Percentiles rank a stretch among this genome's conserved stretches.
Conservation (phyloP, 2,888 invertebrate genomes). For the Macrosoma leucophasiata region DNA sequence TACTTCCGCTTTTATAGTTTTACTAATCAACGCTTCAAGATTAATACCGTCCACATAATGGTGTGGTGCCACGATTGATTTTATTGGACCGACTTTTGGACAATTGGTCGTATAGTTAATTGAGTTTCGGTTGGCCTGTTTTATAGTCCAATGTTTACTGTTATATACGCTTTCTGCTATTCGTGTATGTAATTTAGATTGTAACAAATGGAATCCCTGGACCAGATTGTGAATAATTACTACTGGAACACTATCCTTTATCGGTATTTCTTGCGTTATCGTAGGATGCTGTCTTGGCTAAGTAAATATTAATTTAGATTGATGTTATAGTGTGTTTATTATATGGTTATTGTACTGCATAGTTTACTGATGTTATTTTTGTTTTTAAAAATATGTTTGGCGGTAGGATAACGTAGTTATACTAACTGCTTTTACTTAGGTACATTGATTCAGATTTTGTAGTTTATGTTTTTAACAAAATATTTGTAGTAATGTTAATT, state of each 20-base stretch:
- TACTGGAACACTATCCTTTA: background rate
- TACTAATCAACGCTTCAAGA: constrained; percentile 73
- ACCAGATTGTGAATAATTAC: constrained; percentile 6
- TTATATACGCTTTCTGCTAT: constrained; percentile 39
- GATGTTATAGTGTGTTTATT: too few species aligned
- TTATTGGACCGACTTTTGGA: constrained; percentile 61
- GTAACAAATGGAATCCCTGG: constrained; percentile 27
- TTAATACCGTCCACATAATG: constrained; percentile 70
- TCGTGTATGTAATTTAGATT: constrained; percentile 45
- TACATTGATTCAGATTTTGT: too few species aligned
- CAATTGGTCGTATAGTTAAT: constrained; percentile 74
- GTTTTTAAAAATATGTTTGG: too few species aligned
- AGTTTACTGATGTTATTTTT: too few species aligned
- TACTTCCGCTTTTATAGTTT: constrained; percentile 76
- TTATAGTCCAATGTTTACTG: constrained; percentile 50
- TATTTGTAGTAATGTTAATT: too few species aligned
- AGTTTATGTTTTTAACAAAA: too few species aligned
- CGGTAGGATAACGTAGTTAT: too few species aligned
- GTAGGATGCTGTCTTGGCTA: too few species aligned
- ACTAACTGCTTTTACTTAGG: too few species aligned
- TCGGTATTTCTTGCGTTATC: too few species aligned
- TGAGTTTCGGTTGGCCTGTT: constrained; percentile 61
- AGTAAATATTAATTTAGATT: too few species aligned
- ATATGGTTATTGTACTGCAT: too few species aligned
- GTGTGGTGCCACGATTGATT: constrained; percentile 67